Conservation (phyloP, 2,888 invertebrate genomes). For the Plagodis pulveraria region DNA sequence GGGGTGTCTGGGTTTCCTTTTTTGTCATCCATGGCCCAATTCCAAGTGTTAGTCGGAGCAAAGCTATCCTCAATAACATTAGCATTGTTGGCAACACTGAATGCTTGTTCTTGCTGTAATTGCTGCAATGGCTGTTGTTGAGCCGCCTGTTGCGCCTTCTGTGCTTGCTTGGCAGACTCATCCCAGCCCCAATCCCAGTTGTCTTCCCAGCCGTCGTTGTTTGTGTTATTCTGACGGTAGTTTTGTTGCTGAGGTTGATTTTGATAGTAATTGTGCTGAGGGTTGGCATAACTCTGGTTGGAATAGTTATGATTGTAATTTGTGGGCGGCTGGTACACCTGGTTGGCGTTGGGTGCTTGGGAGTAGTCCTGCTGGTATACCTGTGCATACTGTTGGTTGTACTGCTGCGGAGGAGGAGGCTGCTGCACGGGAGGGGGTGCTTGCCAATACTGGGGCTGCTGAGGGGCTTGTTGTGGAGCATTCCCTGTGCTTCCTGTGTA, state of each 20-base stretch:
- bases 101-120: conserved; percentile 44
- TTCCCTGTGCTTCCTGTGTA: conserved; percentile 52
- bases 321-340: conserved; percentile 58
- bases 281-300: conserved; percentile 30
- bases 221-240: conserved; percentile 58
- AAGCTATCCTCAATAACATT: conserved; percentile 86
- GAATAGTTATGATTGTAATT: conserved; percentile 38
- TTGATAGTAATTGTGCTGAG: conserved; percentile 40
- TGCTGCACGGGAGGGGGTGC: conserved; percentile 37
- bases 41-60: conserved; percentile 84
- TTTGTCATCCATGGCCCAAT: conserved; percentile 85
- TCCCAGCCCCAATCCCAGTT: conserved; percentile 88
- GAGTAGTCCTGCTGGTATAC: conserved; percentile 63
- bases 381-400: conserved; percentile 75
- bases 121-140: conserved; percentile 36
- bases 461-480: conserved; percentile 36
- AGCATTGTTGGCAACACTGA: conserved; percentile 77
- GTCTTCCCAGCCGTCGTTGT: conserved; percentile 71
- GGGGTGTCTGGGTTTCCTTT: conserved; percentile 50
- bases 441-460: conserved; percentile 71
- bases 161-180: conserved; percentile 74
- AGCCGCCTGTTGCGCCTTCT: conserved; percentile 50
- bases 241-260: conserved; percentile 59
- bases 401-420: conserved; percentile 49
- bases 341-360: conserved; percentile 59